Evolutionary conservation across 2,113 vertebrate genomes (phyloP), one percentile per base, ranked within the genome.

Genomic region (Alethe castanea): DNA sequence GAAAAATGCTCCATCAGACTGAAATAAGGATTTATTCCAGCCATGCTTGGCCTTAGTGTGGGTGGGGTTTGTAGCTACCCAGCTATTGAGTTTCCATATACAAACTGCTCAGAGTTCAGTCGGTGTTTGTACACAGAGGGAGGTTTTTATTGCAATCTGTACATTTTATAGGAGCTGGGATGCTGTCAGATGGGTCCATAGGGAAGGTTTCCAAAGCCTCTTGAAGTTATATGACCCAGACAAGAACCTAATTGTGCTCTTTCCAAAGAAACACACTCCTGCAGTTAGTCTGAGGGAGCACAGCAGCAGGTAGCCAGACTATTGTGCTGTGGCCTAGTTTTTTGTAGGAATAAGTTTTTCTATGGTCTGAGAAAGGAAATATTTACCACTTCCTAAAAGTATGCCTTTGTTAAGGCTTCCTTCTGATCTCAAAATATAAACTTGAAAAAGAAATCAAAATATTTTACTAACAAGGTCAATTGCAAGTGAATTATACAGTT

Each of bases 231-330:
- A 26, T 91, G 94, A 78, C 92, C 76, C 72, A 94, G 88, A 53
- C 80, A 60, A 60, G 25, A 71, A 60, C 88, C 76, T 92, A 45
- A 81, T 88, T 6, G 6, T 81, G 60, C 64, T 52, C 60, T 78
- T 92, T 83, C 54, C 82, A 81, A 31, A 80, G 62, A 81, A 77
- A 23, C 77, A 79, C 44, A 11, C 57, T 88, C 83, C 45, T 62
- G 79, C 79, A 59, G 71, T 80, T 88, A 36, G 22, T 82, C 54
- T 73, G 85, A 65, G 79, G 38, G 74, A 90, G 80, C 79, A 56
- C 57, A 88, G 74, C 79, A 95, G 95, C 88, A 90, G 71, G 61
- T 60, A 90, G 59, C 56, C 66, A 77, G 79, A 29, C 76, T 77
- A 17, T 83, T 81, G 89, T 81, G 54, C 72, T 62, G 64, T 81